These are phyloP conservation scores for Drosophila willistoni DNA, from an alignment of 1,140 invertebrate genomes.

Conservation along the genomic window DNA sequence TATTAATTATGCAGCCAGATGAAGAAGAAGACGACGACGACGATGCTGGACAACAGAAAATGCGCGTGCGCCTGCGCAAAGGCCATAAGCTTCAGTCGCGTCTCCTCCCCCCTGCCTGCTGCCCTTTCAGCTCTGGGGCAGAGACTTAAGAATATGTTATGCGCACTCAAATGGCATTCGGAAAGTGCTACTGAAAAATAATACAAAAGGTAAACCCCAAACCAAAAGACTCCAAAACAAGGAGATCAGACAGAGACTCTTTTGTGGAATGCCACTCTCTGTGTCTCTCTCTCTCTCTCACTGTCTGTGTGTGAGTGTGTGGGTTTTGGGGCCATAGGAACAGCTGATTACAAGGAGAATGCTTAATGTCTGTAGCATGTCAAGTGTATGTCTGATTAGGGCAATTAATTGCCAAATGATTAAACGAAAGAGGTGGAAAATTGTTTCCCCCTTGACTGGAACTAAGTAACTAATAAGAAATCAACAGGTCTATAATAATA, in stretches of 20 bases:
- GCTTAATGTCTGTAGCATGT: conserved; percentile 39
- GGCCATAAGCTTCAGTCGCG: conserved; percentile 43
- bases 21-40: conserved; percentile 24
- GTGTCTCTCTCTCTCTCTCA: too few relatives aligned
- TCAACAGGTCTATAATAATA: too few relatives aligned
- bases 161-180: conserved; percentile 79
- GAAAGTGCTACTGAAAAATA: conserved; percentile 80
- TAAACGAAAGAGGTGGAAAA: conserved; percentile 32
- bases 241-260: conserved; percentile 22
- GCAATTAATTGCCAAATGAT: conserved; percentile 69
- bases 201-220: conserved; percentile 73
- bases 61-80: conserved; percentile 55
- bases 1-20: conserved; percentile 74
- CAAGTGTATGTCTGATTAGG: conserved; percentile 62
- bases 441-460: not conserved
- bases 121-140: conserved; percentile 30
- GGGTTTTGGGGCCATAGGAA: conserved; percentile 41
- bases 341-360: conserved; percentile 66
- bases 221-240: conserved; percentile 28
- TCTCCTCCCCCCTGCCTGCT: conserved; percentile 19
- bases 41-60: conserved; percentile 24
- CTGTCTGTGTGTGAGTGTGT: not conserved
- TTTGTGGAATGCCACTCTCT: conserved; percentile 18
- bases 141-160: conserved; percentile 76
- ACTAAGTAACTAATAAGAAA: not conserved